phyloP scores from a whole-genome alignment of 2,797 vertebrate genomes.

The Megalops cyprinoides region DNA sequence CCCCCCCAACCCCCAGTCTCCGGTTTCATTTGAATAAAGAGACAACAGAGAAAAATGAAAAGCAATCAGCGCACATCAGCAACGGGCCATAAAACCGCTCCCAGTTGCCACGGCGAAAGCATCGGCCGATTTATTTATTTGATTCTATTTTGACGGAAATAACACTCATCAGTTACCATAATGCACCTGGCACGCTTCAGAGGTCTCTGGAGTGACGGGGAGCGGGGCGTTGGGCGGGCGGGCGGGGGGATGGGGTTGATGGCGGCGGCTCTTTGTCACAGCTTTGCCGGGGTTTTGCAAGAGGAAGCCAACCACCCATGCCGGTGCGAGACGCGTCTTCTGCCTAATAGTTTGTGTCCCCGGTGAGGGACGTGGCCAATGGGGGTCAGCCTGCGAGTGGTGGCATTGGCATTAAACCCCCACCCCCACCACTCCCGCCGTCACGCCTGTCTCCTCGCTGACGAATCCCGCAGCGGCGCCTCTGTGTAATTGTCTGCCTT shows the following conservation, averaged over 20 bases:
- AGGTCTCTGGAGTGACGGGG: slow-evolving; percentile 38
- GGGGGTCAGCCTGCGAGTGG: slow-evolving; percentile 23
- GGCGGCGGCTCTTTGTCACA: slow-evolving; percentile 23
- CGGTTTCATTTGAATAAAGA: slow-evolving; percentile 56
- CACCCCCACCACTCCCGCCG: slow-evolving; percentile 37
- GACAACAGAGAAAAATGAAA: slow-evolving; percentile 62
- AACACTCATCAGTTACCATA: slow-evolving; percentile 71
- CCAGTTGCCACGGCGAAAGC: slow-evolving; percentile 60
- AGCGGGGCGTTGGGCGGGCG: slow-evolving; percentile 35
- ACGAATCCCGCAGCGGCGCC: slow-evolving; percentile 48
- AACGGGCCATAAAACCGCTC: slow-evolving; percentile 65
- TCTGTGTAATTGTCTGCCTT: slow-evolving; percentile 62
- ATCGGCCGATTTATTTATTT: slow-evolving; percentile 64
- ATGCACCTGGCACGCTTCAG: slow-evolving; percentile 66
- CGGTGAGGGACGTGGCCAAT: slow-evolving; percentile 48
- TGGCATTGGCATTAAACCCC: no score
- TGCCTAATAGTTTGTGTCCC: slow-evolving; percentile 61
- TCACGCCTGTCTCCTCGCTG: slow-evolving; percentile 61
- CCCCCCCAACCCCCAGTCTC: not conserved
- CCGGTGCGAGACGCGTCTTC: slow-evolving; percentile 45
- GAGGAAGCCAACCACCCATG: slow-evolving; percentile 26
- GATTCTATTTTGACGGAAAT: slow-evolving; percentile 63
- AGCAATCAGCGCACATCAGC: slow-evolving; percentile 65
- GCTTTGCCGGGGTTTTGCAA: slow-evolving; percentile 41
- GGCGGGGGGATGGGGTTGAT: slow-evolving; percentile 40